Base-by-base conservation (phyloP, 2,888 invertebrate species). In the Cheilosia vernalis region DNA sequence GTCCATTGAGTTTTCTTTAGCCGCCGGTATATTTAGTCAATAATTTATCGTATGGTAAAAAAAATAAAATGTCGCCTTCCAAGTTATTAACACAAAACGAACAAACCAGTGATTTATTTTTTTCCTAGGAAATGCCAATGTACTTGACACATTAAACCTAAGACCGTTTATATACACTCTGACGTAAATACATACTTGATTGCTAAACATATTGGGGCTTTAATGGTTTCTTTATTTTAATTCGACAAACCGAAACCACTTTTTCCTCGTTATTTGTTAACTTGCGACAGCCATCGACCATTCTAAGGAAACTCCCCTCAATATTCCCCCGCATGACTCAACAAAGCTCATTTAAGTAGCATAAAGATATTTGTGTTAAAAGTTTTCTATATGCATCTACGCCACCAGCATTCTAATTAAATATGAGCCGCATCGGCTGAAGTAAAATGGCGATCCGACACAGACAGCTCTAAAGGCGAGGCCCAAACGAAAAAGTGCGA, bases 381-480 rank as follows among this genome's bases (percentile, higher is more conserved):
- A 73, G 37, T 58, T 81, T 69, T 63, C 58, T 64, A 76, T 81
- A 81, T 81, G 63, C 56, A 81, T 51, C 40, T 56, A 81, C 69
- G 74, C 69, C 56, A 21, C 13, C 53, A 51, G 81, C 76, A 81
- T 81, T 81, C 76, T 64, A 81, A 81, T 76, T 69, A 44, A 58
- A 63, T 56, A 55, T 67, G 27, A 63, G 30, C 51, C 69, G 74
- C 61, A 61, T 53, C 56, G 63, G 56, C 37, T 69, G 49, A 63
- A 63, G 47, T 66, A 80, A 74, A 56, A 55, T 69, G 2, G 19
- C 47, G 67, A 37, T 13, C 67, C 66, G 61, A 74, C 73, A 80
- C 27, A 61, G 47, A 40, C 67, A 67, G 17, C 40, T 51, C 37
- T 27, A 51, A 60, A 72, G 66, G 51, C 58, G 27, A 51, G 33